These are phyloP conservation scores for Meandrusa payeni DNA, from an alignment of 2,888 invertebrate genomes.

Conservation along the genomic window DNA sequence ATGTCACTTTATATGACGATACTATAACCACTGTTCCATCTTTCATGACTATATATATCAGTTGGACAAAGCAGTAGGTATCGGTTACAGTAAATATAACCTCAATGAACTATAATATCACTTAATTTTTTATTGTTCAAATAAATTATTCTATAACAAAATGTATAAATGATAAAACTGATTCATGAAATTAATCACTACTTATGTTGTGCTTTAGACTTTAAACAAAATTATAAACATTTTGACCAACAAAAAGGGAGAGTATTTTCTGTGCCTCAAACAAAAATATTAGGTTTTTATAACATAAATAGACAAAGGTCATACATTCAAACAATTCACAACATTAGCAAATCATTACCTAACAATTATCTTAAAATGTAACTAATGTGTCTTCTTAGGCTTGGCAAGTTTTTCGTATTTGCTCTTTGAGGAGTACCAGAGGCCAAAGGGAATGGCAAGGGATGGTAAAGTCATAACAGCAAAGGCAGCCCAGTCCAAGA, in stretches of 20 bases:
- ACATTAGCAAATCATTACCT: conserved; percentile 47
- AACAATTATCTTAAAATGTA: conserved; percentile 28
- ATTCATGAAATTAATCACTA: conserved; percentile 38
- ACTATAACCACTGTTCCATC: no score
- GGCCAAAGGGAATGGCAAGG: conserved; percentile 93
- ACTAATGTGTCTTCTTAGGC: conserved; percentile 83
- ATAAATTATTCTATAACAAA: conserved; percentile 61
- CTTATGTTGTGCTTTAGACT: conserved; percentile 40
- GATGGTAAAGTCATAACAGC: conserved; percentile 98
- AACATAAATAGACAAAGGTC: background rate
- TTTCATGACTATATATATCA: no score
- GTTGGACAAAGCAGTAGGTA: no score
- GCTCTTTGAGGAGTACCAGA: conserved; percentile 97
- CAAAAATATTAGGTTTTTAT: no score
- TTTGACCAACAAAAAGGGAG: no score
- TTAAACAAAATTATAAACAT: no score
- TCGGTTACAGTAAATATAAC: no score
- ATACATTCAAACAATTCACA: conserved; percentile 25
- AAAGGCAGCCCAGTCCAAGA: conserved; percentile 98
- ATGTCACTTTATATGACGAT: no score
- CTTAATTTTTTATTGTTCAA: conserved; percentile 63
- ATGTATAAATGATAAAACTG: conserved; percentile 50
- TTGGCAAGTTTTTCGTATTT: conserved; percentile 93
- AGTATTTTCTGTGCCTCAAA: conserved; percentile 6
- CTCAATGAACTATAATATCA: no score